Percentiles rank a stretch among this genome's conserved stretches.
These are phyloP conservation scores for Psephotus haematonotus DNA, from an alignment of 2,113 vertebrate species.

Conservation along the genomic window DNA sequence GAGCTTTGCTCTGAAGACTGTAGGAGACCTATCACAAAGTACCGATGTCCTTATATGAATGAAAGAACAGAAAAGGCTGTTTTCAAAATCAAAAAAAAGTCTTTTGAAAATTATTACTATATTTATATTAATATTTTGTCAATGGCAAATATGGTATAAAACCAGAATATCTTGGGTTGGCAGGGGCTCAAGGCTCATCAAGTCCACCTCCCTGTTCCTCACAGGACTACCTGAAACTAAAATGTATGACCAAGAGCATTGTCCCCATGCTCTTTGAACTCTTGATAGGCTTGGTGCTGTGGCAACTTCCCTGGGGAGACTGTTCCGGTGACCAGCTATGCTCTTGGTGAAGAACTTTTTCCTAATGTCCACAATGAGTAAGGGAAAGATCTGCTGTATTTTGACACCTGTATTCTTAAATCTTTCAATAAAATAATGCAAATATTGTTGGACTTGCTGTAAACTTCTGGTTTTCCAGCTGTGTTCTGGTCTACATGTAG, in stretches of 20 bases:
- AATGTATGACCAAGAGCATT: fast-evolving
- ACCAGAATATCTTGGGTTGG: neutral
- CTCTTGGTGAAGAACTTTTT: neutral
- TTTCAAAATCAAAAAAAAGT: neutral
- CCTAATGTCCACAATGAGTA: neutral
- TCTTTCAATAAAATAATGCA: neutral
- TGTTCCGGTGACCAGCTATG: neutral
- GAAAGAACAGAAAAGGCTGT: neutral
- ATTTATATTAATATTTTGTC: neutral
- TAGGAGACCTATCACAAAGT: neutral
- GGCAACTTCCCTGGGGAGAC: neutral
- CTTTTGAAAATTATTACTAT: neutral
- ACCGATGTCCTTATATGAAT: neutral
- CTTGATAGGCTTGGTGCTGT: neutral
- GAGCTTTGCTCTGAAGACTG: neutral
- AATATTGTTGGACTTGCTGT: neutral
- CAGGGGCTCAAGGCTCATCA: fast-evolving
- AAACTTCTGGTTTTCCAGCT: neutral
- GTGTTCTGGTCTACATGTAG: neutral
- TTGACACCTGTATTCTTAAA: neutral
- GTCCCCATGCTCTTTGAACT: neutral
- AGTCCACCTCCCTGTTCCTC: neutral
- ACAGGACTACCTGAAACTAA: neutral
- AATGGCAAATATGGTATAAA: neutral
- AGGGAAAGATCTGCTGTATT: neutral